These are phyloP conservation scores for Ursus arctos DNA, from an alignment of 2,113 vertebrate species.

Conservation along the genomic window DNA sequence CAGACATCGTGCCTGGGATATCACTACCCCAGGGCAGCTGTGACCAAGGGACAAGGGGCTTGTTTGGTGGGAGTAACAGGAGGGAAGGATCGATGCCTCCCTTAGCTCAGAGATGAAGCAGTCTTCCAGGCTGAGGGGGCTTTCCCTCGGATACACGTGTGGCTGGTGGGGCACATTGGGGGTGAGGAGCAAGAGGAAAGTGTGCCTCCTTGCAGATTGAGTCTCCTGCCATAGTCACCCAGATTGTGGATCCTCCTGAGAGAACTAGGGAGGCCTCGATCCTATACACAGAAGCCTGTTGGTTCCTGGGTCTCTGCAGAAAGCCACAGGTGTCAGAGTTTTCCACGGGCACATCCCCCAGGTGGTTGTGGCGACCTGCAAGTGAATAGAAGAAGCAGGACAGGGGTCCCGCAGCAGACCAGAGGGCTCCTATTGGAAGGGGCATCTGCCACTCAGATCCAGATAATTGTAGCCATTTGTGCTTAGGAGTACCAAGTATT, in stretches of 20 bases:
- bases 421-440: rapidly evolving
- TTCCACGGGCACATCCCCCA: rapidly evolving
- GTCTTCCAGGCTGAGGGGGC: not conserved
- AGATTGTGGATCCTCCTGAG: not conserved
- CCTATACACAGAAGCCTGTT: not conserved
- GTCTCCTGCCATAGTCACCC: not conserved
- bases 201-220: too few species aligned
- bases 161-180: rapidly evolving
- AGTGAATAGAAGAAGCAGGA: not conserved
- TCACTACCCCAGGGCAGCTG: not conserved
- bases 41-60: not conserved
- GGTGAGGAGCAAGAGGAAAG: not conserved
- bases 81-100: not conserved
- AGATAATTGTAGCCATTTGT: not conserved
- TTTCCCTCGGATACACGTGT: not conserved
- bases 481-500: not conserved
- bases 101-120: not conserved
- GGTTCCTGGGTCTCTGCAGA: not conserved
- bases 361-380: not conserved
- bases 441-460: not conserved
- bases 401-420: too few species aligned
- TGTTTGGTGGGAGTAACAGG: not conserved
- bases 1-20: not conserved
- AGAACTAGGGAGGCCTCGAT: not conserved
- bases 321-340: not conserved